Conservation (phyloP, 2,797 vertebrate genomes). For the Oryzias dopingdopingensis region DNA sequence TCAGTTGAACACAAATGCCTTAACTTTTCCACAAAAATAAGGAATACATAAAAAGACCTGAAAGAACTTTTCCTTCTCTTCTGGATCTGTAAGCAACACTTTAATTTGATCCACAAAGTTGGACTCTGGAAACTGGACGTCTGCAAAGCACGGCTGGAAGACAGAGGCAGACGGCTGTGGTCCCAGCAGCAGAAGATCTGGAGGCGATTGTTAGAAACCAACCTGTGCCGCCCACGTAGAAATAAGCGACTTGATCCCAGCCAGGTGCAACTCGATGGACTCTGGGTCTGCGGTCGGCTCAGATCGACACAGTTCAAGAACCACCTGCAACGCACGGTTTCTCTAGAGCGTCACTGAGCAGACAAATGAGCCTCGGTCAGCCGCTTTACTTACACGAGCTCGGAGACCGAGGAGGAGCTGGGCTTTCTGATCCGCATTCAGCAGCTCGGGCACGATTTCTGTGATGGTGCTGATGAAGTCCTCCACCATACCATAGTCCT, state of each 20-base stretch:
- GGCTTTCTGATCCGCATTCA: slow-evolving; percentile 77
- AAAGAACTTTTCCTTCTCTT: slow-evolving; percentile 69
- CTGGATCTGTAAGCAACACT: slow-evolving; percentile 62
- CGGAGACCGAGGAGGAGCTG: slow-evolving; percentile 79
- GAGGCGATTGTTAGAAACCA: neutral
- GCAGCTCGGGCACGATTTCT: slow-evolving; percentile 69
- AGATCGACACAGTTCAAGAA: slow-evolving; percentile 67
- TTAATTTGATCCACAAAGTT: slow-evolving; percentile 72
- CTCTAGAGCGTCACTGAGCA: too few relatives aligned
- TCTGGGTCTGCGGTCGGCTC: slow-evolving; percentile 47
- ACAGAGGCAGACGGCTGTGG: neutral
- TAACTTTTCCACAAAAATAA: neutral
- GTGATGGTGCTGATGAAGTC: slow-evolving; percentile 75
- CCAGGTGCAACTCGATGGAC: slow-evolving; percentile 62
- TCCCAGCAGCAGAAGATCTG: neutral
- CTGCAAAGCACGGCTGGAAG: slow-evolving; percentile 65
- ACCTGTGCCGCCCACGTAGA: slow-evolving; percentile 70
- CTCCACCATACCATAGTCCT: slow-evolving; percentile 76
- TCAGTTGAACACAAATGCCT: too few relatives aligned
- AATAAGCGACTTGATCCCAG: slow-evolving; percentile 59
- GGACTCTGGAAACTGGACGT: slow-evolving; percentile 68
- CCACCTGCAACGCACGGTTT: slow-evolving; percentile 48
- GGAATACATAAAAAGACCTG: slow-evolving; percentile 53
- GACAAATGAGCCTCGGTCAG: too few relatives aligned
- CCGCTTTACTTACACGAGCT: slow-evolving; percentile 52